Conservation (phyloP, 1,140 invertebrate genomes). For the Aricia agestis region DNA sequence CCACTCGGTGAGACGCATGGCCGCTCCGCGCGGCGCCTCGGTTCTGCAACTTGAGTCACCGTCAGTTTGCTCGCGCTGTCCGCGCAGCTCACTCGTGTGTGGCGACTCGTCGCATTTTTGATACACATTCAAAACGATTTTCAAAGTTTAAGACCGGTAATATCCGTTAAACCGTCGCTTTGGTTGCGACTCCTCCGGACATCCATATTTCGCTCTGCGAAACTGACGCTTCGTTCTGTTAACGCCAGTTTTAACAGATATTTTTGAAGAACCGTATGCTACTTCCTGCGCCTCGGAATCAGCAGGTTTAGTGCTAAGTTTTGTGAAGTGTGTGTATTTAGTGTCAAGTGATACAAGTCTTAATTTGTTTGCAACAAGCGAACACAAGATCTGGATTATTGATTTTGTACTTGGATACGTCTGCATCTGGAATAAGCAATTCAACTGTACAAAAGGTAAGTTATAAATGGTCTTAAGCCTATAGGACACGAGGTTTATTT, state of each 20-base stretch:
- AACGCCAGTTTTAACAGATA: constrained; percentile 55
- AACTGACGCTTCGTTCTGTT: constrained; percentile 61
- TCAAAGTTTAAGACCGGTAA: constrained; percentile 65
- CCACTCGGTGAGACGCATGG: constrained; percentile 60
- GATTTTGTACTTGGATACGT: background rate
- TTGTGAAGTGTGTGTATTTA: constrained; percentile 48
- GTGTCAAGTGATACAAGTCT: constrained; percentile 43
- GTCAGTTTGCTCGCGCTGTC: constrained; percentile 67
- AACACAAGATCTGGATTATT: constrained; percentile 29
- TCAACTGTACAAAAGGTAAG: background rate
- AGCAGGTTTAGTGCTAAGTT: constrained; percentile 59
- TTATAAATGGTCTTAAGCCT: background rate
- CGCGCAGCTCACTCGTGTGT: constrained; percentile 67
- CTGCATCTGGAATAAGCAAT: background rate
- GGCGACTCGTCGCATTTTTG: constrained; percentile 27
- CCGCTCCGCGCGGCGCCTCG: constrained; percentile 45
- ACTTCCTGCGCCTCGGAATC: constrained; percentile 58
- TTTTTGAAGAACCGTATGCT: constrained; percentile 69
- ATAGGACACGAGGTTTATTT: too few species aligned
- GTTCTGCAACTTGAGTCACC: constrained; percentile 25
- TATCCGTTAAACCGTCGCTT: constrained; percentile 64
- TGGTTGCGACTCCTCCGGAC: constrained; percentile 43
- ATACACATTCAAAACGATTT: constrained; percentile 45
- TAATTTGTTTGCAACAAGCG: constrained; percentile 10
- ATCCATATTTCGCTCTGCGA: constrained; percentile 64